These are phyloP conservation scores for Lithobates sylvaticus DNA, from an alignment of 2,797 vertebrate genomes.

Conservation along the genomic window DNA sequence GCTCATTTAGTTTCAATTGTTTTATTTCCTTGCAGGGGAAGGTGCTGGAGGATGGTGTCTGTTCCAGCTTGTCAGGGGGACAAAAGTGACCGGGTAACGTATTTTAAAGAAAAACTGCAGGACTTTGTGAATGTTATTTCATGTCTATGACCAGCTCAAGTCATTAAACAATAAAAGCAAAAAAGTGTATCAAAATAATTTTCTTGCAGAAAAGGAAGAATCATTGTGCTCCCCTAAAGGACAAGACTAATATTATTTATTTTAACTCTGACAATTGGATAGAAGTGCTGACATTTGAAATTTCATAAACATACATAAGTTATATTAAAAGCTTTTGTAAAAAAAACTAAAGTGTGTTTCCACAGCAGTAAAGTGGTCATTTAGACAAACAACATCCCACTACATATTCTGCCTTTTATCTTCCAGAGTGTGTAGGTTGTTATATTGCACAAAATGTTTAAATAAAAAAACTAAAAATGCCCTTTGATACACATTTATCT, in stretches of 20 bases:
- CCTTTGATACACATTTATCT: too few species aligned
- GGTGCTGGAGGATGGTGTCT: background rate
- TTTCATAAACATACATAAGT: too few species aligned
- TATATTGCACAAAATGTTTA: background rate
- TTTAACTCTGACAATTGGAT: background rate
- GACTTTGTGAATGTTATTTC: background rate
- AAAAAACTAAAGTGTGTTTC: background rate
- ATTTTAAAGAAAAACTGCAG: background rate
- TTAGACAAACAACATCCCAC: too few species aligned
- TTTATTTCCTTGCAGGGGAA: background rate
- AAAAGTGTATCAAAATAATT: background rate
- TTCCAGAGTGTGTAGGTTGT: background rate
- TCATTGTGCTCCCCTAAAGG: background rate
- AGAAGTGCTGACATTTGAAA: background rate
- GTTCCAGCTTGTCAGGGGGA: background rate
- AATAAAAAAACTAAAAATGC: too few species aligned
- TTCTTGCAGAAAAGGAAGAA: background rate
- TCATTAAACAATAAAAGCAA: background rate
- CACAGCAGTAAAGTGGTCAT: too few species aligned
- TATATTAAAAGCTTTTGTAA: too few species aligned
- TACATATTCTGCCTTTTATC: background rate
- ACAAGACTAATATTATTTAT: background rate
- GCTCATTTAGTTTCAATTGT: background rate
- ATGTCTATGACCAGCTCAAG: background rate
- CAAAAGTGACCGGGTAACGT: background rate